These are phyloP conservation scores for Brotula barbata DNA, from an alignment of 2,797 vertebrate genomes.

Conservation along the genomic window DNA sequence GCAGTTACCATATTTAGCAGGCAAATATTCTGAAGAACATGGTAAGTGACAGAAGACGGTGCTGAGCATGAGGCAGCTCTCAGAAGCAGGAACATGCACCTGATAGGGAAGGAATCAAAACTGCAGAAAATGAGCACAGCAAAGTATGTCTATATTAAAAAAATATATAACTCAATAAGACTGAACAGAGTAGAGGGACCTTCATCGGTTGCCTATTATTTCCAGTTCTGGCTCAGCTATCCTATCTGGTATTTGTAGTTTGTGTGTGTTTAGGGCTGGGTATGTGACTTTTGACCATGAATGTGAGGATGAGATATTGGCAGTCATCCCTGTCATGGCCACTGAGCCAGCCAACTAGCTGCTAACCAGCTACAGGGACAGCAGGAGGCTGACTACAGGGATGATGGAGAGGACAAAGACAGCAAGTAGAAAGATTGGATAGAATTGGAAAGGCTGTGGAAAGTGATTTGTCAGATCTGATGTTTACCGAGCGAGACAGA, in stretches of 20 bases:
- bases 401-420: constrained; percentile 1
- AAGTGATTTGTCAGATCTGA: neutral
- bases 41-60: no score
- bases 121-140: no score
- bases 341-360: constrained; percentile 35
- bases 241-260: constrained; percentile 9
- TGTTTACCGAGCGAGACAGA: neutral
- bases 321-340: constrained; percentile 38
- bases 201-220: constrained; percentile 16
- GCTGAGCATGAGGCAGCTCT: no score
- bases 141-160: no score
- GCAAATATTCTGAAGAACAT: no score
- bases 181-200: neutral
- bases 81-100: no score
- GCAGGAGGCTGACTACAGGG: constrained; percentile 9
- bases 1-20: no score
- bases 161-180: no score
- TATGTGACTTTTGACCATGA: constrained; percentile 35
- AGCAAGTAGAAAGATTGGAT: neutral
- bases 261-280: constrained; percentile 9
- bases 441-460: constrained; percentile 8
- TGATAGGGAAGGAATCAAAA: no score
- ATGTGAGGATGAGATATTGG: constrained; percentile 30
- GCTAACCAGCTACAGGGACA: constrained; percentile 31
- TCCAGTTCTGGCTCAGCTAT: neutral